Evolutionary conservation across 2,888 invertebrate genomes (phyloP).

Genomic region (Troides helena): DNA sequence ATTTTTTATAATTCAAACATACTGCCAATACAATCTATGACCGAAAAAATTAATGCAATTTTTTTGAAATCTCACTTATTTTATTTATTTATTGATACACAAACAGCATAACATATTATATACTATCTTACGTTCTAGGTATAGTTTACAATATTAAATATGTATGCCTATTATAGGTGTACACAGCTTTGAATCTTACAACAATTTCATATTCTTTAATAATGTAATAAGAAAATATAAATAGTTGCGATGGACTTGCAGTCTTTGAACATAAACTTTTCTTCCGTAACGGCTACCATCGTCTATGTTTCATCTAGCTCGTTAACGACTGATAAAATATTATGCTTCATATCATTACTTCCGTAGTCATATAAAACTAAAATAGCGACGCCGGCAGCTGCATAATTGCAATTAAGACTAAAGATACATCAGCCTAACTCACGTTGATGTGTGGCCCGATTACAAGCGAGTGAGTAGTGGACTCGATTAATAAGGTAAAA

Average conservation of each 20-base stretch:
- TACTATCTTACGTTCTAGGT: too few relatives aligned
- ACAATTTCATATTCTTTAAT: neutral
- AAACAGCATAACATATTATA: too few relatives aligned
- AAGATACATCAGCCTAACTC: slow-evolving; percentile 2
- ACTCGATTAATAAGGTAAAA: neutral
- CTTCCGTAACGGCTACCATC: slow-evolving; percentile 11
- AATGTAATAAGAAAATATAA: neutral
- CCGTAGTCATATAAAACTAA: slow-evolving; percentile 15
- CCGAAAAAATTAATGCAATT: neutral
- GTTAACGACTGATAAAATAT: slow-evolving; percentile 24
- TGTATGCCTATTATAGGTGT: too few relatives aligned
- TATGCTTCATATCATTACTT: slow-evolving; percentile 23
- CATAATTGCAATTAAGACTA: slow-evolving; percentile 11
- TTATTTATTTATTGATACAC: too few relatives aligned
- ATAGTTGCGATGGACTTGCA: neutral
- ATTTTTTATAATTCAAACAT: too few relatives aligned
- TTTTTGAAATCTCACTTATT: neutral
- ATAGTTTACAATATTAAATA: too few relatives aligned
- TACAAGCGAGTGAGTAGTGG: neutral
- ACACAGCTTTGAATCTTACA: neutral
- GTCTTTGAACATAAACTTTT: slow-evolving; percentile 12
- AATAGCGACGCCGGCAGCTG: slow-evolving; percentile 13
- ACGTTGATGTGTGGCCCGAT: neutral
- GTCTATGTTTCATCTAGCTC: slow-evolving; percentile 21
- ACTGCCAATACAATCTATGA: neutral